A percentile compares a stretch with the other conserved stretches of the same genome.
phyloP scores from a whole-genome alignment of 2,113 vertebrate genomes.

The Salvelinus sp. region DNA sequence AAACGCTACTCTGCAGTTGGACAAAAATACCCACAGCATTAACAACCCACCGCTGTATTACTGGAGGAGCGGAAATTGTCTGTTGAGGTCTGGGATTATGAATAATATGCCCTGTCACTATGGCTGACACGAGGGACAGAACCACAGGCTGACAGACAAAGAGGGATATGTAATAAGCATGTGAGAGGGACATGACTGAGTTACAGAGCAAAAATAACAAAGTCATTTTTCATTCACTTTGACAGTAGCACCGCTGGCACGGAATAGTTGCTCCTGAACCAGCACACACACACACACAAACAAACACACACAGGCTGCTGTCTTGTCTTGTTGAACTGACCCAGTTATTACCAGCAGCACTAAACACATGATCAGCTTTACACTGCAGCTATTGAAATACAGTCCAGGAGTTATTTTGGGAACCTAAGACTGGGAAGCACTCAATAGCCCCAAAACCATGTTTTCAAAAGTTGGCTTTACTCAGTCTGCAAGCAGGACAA shows the following conservation, averaged over 20 bases:
- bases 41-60: slow-evolving; percentile 41
- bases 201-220: background rate
- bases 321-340: slow-evolving; percentile 18
- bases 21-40: slow-evolving; percentile 43
- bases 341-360: slow-evolving; percentile 23
- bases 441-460: slow-evolving; percentile 8
- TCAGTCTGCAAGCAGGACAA: background rate
- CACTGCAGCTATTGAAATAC: slow-evolving; percentile 22
- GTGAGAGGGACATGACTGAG: background rate
- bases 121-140: slow-evolving; percentile 25
- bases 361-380: slow-evolving; percentile 10
- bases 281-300: background rate
- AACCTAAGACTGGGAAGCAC: slow-evolving; percentile 5
- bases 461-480: slow-evolving; percentile 30
- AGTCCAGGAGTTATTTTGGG: slow-evolving; percentile 15
- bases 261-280: too few species aligned
- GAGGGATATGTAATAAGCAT: background rate
- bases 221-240: too few species aligned
- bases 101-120: slow-evolving; percentile 47
- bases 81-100: slow-evolving; percentile 43
- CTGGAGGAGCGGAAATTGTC: slow-evolving; percentile 54
- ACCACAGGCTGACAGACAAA: background rate
- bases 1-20: slow-evolving; percentile 19
- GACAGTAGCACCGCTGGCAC: too few species aligned
- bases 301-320: background rate